Evolutionary conservation across 2,888 invertebrate genomes (phyloP).

Genomic region (Onthophagus sagittarius): DNA sequence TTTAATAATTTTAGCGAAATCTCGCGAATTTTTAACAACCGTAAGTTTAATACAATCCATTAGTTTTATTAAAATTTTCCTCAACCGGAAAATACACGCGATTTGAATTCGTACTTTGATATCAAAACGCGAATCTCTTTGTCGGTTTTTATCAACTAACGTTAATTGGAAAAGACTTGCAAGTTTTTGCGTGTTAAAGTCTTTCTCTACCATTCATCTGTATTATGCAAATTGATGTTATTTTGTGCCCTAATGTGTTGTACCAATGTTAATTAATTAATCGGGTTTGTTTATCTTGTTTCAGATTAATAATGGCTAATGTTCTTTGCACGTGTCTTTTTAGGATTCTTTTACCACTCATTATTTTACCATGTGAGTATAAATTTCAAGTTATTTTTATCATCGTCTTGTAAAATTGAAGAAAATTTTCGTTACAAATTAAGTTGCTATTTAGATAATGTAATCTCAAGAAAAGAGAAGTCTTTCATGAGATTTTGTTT

Average conservation of each 20-base stretch:
- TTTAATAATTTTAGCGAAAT: neutral
- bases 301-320: conserved; percentile 47
- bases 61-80: neutral
- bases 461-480: neutral
- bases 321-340: conserved; percentile 50
- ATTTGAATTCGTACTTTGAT: neutral
- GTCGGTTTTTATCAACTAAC: neutral
- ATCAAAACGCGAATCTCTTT: neutral
- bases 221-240: neutral
- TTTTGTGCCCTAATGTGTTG: too few species aligned
- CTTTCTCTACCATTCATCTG: neutral
- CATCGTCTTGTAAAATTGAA: neutral
- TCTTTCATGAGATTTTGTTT: neutral
- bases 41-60: neutral
- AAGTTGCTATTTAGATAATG: neutral
- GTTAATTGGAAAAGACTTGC: neutral
- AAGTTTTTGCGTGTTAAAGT: neutral
- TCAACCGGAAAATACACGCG: neutral
- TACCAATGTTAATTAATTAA: neutral
- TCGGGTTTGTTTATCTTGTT: neutral
- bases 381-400: conserved; percentile 12
- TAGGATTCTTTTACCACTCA: conserved; percentile 52
- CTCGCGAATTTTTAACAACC: neutral
- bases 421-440: neutral
- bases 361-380: conserved; percentile 54